Evolutionary conservation across 2,113 vertebrate genomes (phyloP), one percentile per base, ranked within the genome.

Genomic region (Rhipidura dahli): DNA sequence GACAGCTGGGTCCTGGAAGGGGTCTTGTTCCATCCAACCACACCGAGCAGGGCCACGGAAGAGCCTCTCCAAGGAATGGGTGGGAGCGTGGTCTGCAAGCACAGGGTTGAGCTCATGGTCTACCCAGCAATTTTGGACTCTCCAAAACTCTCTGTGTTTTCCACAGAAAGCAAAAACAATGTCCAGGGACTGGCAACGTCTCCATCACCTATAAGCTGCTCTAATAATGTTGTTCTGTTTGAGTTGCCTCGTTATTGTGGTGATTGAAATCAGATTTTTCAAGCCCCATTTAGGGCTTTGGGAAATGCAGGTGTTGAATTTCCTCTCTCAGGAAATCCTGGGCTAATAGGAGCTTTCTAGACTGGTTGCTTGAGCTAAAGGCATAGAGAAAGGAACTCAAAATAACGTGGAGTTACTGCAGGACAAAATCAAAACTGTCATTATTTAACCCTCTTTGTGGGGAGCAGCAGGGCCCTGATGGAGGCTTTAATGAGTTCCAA

Each of bases 1-100:
- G 11, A 13, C 35, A 65, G 37, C 37, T 3, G 31, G 7, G 8
- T 49, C 45, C 28, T 18, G 4, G 15, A 0, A 0, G 7, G 57
- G 42, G 2, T 16, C 22, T 2, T 2, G 6, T 0, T 37, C 40
- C 19, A 14, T 0, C 33, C 44, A 10, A 2, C 1, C 19, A 30
- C 54, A 28, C 49, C 2, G 0, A 39, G 39, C 39, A 39, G 26
- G 39, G 19, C 45, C 53, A 15, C 11, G 53, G 21, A 40, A 27
- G 13, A 53, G 13, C 21, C 24, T 59, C 44, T 33, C 35, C 64
- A 13, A 13, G 44, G 18, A 0, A 12, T 0, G 19, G 26, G 7
- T 44, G 68, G n/a, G 27, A 70, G 2, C 2, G 0, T 20, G 35
- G 5, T 9, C 24, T 13, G 30, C 44, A 18, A 13, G 6, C 54